These are phyloP conservation scores for Scophthalmus maximus DNA, from an alignment of 2,113 vertebrate genomes.

Conservation along the genomic window DNA sequence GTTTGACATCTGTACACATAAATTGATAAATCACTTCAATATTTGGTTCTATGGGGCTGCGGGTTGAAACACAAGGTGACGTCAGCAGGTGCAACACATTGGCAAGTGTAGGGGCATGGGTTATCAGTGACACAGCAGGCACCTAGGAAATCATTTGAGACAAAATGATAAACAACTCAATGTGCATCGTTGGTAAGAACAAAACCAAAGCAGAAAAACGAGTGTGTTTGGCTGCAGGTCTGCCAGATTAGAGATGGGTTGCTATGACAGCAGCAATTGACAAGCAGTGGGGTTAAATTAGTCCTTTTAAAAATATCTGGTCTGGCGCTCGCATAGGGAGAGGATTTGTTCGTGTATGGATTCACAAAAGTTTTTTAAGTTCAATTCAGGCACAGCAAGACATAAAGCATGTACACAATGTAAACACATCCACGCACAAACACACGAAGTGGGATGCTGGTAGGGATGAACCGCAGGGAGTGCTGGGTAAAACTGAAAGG, in stretches of 20 bases:
- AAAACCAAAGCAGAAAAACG: slow-evolving; percentile 34
- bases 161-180: slow-evolving; percentile 56
- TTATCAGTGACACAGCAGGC: slow-evolving; percentile 69
- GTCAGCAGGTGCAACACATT: slow-evolving; percentile 62
- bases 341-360: slow-evolving; percentile 80
- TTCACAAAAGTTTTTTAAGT: slow-evolving; percentile 71
- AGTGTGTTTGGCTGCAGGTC: slow-evolving; percentile 42
- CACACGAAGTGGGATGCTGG: slow-evolving; percentile 61
- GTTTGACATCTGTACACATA: slow-evolving; percentile 24
- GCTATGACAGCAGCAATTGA: slow-evolving; percentile 64
- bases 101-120: slow-evolving; percentile 63
- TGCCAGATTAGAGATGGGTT: slow-evolving; percentile 52
- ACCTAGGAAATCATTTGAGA: slow-evolving; percentile 72
- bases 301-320: slow-evolving; percentile 48
- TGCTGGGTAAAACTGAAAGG: slow-evolving; percentile 86
- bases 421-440: slow-evolving; percentile 52
- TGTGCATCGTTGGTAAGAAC: slow-evolving; percentile 47
- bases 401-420: slow-evolving; percentile 60
- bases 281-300: slow-evolving; percentile 54
- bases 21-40: slow-evolving; percentile 43
- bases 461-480: slow-evolving; percentile 63
- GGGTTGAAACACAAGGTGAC: slow-evolving; percentile 66
- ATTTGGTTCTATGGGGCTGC: slow-evolving; percentile 37
- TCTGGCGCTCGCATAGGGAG: slow-evolving; percentile 16
- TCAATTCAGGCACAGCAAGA: slow-evolving; percentile 58